A percentile compares a stretch with the other conserved stretches of the same genome.
These are phyloP conservation scores for Hydractinia echinata DNA, from an alignment of 30 jellyfish, hydroid and myxozoan genomes.

Conservation along the genomic window DNA sequence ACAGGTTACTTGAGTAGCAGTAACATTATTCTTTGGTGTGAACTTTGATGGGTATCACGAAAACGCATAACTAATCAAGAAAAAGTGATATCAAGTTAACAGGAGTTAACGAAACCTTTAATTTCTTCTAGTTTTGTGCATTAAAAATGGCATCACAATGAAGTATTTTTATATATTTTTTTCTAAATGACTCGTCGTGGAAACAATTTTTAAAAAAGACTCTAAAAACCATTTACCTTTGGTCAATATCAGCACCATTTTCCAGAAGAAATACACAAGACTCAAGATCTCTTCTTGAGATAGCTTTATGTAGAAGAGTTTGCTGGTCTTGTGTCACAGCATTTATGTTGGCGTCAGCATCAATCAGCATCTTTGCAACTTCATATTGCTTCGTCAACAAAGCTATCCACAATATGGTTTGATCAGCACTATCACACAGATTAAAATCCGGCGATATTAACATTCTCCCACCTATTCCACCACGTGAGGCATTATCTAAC, in stretches of 20 bases:
- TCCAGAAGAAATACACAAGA: conserved; percentile 68
- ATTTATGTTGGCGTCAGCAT: conserved; percentile 79
- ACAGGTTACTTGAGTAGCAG: no score
- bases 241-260: conserved; percentile 73
- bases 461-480: conserved; percentile 87
- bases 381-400: conserved; percentile 68
- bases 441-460: conserved; percentile 79
- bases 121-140: no score
- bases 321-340: conserved; percentile 29
- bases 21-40: no score
- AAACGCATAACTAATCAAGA: no score
- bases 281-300: conserved; percentile 47
- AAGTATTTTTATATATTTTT: no score
- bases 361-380: conserved; percentile 70
- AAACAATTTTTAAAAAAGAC: not conserved
- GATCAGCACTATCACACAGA: conserved; percentile 80
- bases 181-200: no score
- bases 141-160: no score
- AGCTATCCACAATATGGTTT: conserved; percentile 70
- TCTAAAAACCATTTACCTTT: conserved; percentile 24
- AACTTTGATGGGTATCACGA: no score
- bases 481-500: conserved; percentile 76
- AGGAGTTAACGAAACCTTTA: no score
- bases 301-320: conserved; percentile 66
- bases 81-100: no score